These are phyloP conservation scores for Lophius americanus DNA, from an alignment of 2,797 vertebrate species.

Conservation along the genomic window DNA sequence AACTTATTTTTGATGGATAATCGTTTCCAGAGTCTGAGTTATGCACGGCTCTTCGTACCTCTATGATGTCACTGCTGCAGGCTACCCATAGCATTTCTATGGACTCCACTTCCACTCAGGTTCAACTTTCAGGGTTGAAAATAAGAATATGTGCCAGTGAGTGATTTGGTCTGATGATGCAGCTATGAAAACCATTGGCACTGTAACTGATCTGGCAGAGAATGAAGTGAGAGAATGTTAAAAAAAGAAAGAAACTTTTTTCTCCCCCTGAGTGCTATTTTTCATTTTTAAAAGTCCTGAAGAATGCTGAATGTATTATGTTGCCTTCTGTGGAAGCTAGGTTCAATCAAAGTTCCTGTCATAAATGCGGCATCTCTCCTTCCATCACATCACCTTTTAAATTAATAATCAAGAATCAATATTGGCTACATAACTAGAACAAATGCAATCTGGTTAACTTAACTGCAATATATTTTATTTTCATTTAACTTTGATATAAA, in stretches of 20 bases:
- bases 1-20: no score
- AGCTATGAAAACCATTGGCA: conserved; percentile 57
- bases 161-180: conserved; percentile 60
- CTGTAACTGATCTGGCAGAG: conserved; percentile 53
- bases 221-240: conserved; percentile 53
- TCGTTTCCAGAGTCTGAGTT: no score
- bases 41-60: conserved; percentile 43
- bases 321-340: conserved; percentile 64
- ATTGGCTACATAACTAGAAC: no score
- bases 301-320: conserved; percentile 40
- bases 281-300: conserved; percentile 34
- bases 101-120: conserved; percentile 44
- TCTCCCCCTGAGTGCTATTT: conserved; percentile 43
- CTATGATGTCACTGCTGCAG: conserved; percentile 70
- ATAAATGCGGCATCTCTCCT: conserved; percentile 15
- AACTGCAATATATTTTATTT: not conserved
- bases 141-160: conserved; percentile 53
- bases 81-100: conserved; percentile 61
- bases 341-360: conserved; percentile 41
- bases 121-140: conserved; percentile 43
- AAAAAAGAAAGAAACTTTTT: conserved; percentile 39
- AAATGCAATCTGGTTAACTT: not conserved
- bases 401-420: not conserved
- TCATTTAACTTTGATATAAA: not conserved
- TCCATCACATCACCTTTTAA: not conserved